Evolutionary conservation across 2,113 vertebrate genomes (phyloP), one percentile per base, ranked within the genome.

Genomic region (Seriola dumerili): DNA sequence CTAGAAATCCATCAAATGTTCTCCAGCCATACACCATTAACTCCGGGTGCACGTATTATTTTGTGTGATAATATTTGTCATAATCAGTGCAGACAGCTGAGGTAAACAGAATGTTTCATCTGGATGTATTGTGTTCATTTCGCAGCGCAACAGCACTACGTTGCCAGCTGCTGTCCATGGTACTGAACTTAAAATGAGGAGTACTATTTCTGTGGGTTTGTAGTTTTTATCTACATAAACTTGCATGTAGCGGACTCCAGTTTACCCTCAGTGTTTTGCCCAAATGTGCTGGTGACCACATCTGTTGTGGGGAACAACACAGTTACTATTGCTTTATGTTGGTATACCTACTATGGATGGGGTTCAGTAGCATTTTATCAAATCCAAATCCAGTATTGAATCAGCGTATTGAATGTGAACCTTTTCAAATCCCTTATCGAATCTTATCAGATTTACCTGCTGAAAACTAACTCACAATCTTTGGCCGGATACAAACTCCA

Each of bases 151-250:
- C 8, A 54, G 50, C 50, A 3, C 21, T 9, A 8, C 2, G 3
- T 36, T 42, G 4, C 70, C 50, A 50, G 61, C 40, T 72, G 78
- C 72, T 85, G 36, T 85, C 78, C 62, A 1, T 72, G 72, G 83
- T 81, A 57, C 78, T 85, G 78, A 85, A 66, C n/a, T 29, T 40
- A 2, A 54, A 19, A 67, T 25, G 8, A 42, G 40, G 7, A 42
- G 40, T 11, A 42, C 40, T 10, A 10, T 42, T 42, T 38, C 38
- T 38, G 4, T 38, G 4, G 6, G 5, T 38, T 38, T 38, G 3
- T 14, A 6, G 10, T 2, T 0, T 36, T 16, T 38, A 12, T 52
- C 3, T 55, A 4, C 3, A 19, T 48, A 48, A 9, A 19, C n/a
- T 11, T 19, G 40, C 5, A 21, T 34, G 5, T n/a, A n/a, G 8